Evolutionary conservation across 2,113 vertebrate species (phyloP).

Genomic region (Lichenostomus cassidix): DNA sequence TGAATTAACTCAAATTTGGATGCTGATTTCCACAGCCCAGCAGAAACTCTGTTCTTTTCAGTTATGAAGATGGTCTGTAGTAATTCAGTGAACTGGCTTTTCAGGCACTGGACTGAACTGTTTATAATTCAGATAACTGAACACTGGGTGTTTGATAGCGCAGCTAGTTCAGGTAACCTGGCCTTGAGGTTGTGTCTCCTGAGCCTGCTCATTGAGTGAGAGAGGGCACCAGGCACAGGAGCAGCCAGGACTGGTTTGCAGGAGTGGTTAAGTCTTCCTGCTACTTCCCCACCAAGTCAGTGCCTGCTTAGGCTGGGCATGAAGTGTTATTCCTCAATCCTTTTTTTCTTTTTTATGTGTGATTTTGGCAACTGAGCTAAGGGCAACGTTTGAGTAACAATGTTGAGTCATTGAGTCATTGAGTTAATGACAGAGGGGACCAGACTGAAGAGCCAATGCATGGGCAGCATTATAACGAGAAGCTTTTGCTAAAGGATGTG

Average conservation of each 20-base stretch:
- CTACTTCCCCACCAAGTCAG: not conserved
- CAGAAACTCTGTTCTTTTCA: not conserved
- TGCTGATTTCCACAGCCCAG: not conserved
- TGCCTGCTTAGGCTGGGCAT: not conserved
- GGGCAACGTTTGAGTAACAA: not conserved
- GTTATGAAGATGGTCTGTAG: not conserved
- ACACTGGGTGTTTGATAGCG: not conserved
- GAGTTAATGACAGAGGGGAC: not conserved
- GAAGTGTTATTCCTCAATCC: not conserved
- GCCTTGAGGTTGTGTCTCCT: not conserved
- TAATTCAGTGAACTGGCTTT: not conserved
- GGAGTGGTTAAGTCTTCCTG: not conserved
- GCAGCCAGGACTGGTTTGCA: not conserved
- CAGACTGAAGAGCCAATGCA: not conserved
- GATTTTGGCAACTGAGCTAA: not conserved
- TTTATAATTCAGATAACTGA: not conserved
- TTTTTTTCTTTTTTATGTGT: not conserved
- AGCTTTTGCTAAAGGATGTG: not conserved
- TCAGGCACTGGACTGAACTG: not conserved
- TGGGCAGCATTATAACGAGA: not conserved
- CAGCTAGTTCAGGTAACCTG: not conserved
- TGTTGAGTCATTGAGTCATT: too few species aligned
- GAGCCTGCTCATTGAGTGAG: not conserved
- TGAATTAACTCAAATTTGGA: not conserved
- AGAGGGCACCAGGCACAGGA: not conserved